Percentiles rank a stretch among this genome's conserved stretches.
phyloP scores from a whole-genome alignment of 2,797 vertebrate genomes.

The Petrocephalus schoutedeni region DNA sequence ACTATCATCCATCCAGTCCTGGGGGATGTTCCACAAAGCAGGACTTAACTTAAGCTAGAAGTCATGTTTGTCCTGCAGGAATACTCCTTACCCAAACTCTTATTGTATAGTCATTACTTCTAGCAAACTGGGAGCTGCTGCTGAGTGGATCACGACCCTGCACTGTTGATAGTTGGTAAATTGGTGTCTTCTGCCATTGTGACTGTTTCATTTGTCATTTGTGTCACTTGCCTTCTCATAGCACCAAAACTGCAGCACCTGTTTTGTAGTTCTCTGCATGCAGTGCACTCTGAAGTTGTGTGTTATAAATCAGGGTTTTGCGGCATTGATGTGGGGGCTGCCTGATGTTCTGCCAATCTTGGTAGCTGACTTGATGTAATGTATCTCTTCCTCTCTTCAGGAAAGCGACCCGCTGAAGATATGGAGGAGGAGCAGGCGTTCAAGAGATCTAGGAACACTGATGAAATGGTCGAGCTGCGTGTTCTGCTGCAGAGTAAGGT shows the following conservation, averaged over 20 bases:
- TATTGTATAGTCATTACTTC: background rate
- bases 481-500: conserved; percentile 98
- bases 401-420: conserved; percentile 95
- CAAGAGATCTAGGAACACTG: conserved; percentile 92
- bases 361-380: background rate
- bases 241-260: background rate
- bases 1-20: background rate
- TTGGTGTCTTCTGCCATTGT: background rate
- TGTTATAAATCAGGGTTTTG: background rate
- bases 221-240: background rate
- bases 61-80: background rate
- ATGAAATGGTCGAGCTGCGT: conserved; percentile 93
- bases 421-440: conserved; percentile 94
- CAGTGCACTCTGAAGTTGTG: background rate
- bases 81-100: background rate
- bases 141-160: background rate
- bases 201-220: background rate
- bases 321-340: background rate
- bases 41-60: background rate
- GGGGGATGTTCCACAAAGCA: background rate
- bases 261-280: background rate
- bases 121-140: background rate
- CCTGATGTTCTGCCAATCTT: background rate
- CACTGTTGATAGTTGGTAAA: background rate
- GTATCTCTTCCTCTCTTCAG: conserved; percentile 49